phyloP scores from a whole-genome alignment of 2,888 invertebrate genomes.

The Dromius quadrimaculatus region DNA sequence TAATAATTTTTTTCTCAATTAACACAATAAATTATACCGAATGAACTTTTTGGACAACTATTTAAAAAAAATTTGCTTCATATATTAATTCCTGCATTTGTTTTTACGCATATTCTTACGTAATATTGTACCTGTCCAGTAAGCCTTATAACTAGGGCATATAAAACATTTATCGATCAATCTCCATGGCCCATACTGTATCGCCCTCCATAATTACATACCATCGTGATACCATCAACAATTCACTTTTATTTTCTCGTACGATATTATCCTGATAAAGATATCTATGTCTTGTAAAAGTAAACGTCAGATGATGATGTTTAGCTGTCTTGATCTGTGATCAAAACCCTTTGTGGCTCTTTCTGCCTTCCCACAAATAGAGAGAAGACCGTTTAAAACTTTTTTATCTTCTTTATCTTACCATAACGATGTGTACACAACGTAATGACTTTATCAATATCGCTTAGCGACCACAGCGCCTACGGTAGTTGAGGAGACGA shows the following conservation, averaged over 20 bases:
- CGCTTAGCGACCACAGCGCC: conserved; percentile 31
- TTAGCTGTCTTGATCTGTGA: conserved; percentile 5
- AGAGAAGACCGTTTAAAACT: conserved; percentile 25
- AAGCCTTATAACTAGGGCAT: too few species aligned
- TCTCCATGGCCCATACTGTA: neutral
- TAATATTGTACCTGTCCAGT: too few species aligned
- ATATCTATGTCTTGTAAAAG: conserved; percentile 6
- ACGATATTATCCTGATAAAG: conserved; percentile 14
- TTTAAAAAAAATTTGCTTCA: too few species aligned
- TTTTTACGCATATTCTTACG: too few species aligned
- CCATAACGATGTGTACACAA: conserved; percentile 50
- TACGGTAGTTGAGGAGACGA: conserved; percentile 37
- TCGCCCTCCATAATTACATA: conserved; percentile 2
- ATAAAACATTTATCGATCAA: too few species aligned
- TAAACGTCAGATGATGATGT: conserved; percentile 12
- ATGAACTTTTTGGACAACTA: too few species aligned
- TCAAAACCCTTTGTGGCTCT: too few species aligned
- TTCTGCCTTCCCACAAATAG: conserved; percentile 8
- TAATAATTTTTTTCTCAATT: too few species aligned
- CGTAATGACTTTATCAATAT: conserved; percentile 52
- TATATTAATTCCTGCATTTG: too few species aligned
- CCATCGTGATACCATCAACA: neutral
- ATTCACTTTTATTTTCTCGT: neutral
- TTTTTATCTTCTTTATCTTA: conserved; percentile 46
- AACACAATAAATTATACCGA: too few species aligned